These are phyloP conservation scores for Trachythela sp. DNA, from an alignment of 64 coral and sea anemone genomes.

Conservation along the genomic window DNA sequence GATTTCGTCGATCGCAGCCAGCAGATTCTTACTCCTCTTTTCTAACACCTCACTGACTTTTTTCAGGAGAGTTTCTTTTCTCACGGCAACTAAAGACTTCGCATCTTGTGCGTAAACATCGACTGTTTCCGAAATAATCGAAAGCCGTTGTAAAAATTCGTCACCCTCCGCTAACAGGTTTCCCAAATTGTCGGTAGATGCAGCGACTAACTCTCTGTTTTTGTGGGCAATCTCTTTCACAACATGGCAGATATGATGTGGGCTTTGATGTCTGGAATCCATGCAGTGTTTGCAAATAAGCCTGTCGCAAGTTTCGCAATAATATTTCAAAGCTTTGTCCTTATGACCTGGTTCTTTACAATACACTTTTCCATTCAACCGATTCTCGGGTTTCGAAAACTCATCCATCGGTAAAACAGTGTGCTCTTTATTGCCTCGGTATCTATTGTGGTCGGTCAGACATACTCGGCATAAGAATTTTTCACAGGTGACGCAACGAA, in stretches of 20 bases:
- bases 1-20: neutral
- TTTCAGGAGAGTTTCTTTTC: neutral
- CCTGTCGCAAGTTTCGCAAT: neutral
- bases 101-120: neutral
- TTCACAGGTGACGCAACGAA: slow-evolving; percentile 2
- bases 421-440: neutral
- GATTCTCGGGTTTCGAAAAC: neutral
- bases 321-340: neutral
- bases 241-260: neutral
- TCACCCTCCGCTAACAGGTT: neutral
- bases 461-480: neutral
- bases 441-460: neutral
- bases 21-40: neutral
- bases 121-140: neutral
- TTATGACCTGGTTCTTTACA: neutral
- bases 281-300: neutral
- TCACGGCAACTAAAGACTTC: neutral
- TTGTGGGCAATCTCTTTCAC: neutral
- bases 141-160: neutral
- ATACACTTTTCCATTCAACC: neutral
- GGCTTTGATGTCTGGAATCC: neutral
- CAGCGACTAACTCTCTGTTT: neutral
- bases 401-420: neutral
- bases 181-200: neutral
- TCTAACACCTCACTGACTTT: neutral